Evolutionary conservation across 2,888 invertebrate species (phyloP).

Genomic region (Phortica okadai): DNA sequence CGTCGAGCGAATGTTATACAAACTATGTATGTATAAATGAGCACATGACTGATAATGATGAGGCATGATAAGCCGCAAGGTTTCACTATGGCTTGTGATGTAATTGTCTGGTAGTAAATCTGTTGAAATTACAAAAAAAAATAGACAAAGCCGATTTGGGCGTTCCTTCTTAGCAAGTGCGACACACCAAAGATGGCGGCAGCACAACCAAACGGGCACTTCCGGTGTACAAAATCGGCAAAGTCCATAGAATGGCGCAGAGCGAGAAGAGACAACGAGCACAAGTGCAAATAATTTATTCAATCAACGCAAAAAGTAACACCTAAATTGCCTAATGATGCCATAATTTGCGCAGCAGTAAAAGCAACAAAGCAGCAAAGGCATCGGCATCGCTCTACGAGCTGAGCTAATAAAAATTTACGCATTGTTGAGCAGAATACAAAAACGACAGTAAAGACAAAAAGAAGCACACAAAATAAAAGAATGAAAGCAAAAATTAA

Average conservation of each 20-base stretch:
- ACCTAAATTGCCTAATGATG: conserved; percentile 70
- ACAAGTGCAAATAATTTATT: conserved; percentile 66
- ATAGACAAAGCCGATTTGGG: background rate
- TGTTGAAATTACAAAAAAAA: background rate
- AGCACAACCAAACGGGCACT: conserved; percentile 58
- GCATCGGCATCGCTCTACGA: conserved; percentile 11
- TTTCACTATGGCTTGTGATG: background rate
- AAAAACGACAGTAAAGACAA: background rate
- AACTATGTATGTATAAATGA: conserved; percentile 10
- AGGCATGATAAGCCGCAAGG: background rate
- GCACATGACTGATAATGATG: conserved; percentile 6
- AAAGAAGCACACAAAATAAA: background rate
- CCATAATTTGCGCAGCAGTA: conserved; percentile 58
- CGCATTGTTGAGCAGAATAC: conserved; percentile 53
- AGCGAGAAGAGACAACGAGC: conserved; percentile 52
- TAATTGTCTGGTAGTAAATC: background rate
- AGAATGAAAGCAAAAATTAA: conserved; percentile 38
- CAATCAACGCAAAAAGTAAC: conserved; percentile 58
- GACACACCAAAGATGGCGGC: conserved; percentile 38
- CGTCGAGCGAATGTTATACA: conserved; percentile 19
- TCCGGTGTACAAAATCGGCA: conserved; percentile 49
- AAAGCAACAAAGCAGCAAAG: background rate
- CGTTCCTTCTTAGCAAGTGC: background rate
- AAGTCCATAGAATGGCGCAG: conserved; percentile 44
- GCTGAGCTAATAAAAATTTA: conserved; percentile 60